Base-by-base conservation (phyloP, 2,888 invertebrate genomes). In the Yponomeuta plumbellus region DNA sequence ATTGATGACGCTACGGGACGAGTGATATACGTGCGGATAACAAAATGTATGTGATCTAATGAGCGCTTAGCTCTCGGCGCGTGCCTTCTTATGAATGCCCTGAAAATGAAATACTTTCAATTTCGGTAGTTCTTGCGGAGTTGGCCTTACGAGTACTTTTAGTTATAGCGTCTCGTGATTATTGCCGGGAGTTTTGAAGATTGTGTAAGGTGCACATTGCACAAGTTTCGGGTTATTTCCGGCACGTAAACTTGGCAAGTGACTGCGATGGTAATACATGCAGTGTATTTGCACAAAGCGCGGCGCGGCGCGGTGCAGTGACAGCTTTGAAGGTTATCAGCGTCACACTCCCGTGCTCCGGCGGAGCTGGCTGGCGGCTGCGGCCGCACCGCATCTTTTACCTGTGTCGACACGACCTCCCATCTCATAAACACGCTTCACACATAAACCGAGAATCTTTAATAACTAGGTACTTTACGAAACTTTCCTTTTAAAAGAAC, bases 91-190 rank as follows among this genome's bases (percentile, higher is more conserved):
- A 20, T 17, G 1, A 52, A 52, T 13, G 13, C 17, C 59, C 59
- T 20, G 39, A 10, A 62, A 17, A 8, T 39, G 34, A 62, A 59
- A 59, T 59, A 59, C 39, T 62, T 62, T 62, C 39, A 39, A n/a
- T 34, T 62, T 62, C 34, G 23, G 21, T 10, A 59, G 23, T 59
- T 59, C 22, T 23, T 13, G 69, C 68, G 71, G 72, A 73, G 71
- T 75, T 75, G 74, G 57, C 73, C 72, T 81, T 77, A 64, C 70
- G 80, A 77, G 80, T 76, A 75, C 80, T 80, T 76, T 76, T 78
- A 13, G 44, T 13, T 52, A 52, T 8, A 75, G 79, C 77, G 79
- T 80, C 80, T 83, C 81, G 81, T 81, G 81, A 80, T 80, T 79
- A 79, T 79, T 78, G 77, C 77, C 73, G 77, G 80, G 80, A 62